phyloP scores from a whole-genome alignment of 2,113 vertebrate genomes.

The Columbina picui region DNA sequence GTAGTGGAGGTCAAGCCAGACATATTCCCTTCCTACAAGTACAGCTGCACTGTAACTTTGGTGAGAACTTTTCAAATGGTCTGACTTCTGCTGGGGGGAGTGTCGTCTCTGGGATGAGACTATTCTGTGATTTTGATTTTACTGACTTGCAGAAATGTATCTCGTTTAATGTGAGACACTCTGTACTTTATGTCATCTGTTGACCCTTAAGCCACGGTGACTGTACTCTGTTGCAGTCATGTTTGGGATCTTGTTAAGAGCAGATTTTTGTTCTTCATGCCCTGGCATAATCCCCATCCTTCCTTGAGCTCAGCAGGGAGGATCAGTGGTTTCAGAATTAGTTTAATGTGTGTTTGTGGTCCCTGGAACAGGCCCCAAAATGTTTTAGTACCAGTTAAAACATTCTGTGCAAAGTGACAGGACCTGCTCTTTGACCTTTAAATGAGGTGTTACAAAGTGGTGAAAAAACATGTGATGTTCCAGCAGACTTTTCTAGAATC shows the following conservation, averaged over 20 bases:
- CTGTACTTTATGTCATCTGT: background rate
- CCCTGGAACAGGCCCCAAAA: background rate
- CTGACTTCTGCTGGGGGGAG: background rate
- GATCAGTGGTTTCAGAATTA: background rate
- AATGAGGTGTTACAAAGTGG: background rate
- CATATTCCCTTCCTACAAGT: constrained; percentile 80
- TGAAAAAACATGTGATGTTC: background rate
- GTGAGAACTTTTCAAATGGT: constrained; percentile 52
- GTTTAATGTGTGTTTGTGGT: background rate
- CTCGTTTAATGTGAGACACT: background rate
- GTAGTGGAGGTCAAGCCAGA: constrained; percentile 79
- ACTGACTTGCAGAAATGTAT: background rate
- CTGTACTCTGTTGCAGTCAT: background rate
- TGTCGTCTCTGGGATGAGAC: background rate
- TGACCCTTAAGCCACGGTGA: background rate
- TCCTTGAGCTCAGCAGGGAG: background rate
- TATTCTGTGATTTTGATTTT: background rate
- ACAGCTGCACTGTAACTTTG: constrained; percentile 80
- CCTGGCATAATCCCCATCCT: background rate
- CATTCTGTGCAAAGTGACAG: background rate
- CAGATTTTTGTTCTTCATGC: background rate
- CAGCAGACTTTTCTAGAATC: background rate
- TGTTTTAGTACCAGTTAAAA: background rate
- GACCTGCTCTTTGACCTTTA: background rate
- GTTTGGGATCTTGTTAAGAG: background rate